These are phyloP conservation scores for Drosophila suboccidentalis DNA, from an alignment of 2,888 invertebrate genomes.

Conservation along the genomic window DNA sequence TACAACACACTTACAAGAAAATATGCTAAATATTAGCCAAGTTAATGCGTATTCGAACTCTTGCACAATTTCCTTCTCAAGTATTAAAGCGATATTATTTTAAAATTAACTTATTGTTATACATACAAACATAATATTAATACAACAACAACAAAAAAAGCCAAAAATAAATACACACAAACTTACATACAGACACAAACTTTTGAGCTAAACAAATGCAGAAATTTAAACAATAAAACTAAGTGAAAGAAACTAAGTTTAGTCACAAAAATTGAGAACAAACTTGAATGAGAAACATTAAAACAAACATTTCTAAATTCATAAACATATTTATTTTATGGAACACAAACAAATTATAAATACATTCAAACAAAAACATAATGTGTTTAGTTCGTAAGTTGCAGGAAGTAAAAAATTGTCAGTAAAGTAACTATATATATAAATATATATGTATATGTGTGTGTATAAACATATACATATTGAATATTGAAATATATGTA, in stretches of 20 bases:
- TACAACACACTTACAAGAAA: constrained; percentile 27
- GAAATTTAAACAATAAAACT: constrained; percentile 45
- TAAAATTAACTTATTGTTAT: constrained; percentile 73
- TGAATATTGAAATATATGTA: constrained; percentile 23
- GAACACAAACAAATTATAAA: constrained; percentile 51
- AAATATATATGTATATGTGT: constrained; percentile 23
- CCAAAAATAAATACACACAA: constrained; percentile 41
- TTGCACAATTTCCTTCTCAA: constrained; percentile 80
- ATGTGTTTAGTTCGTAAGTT: constrained; percentile 55
- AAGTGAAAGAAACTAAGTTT: constrained; percentile 46
- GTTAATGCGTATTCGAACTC: constrained; percentile 61
- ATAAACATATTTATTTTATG: constrained; percentile 41
- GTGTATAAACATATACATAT: constrained; percentile 15
- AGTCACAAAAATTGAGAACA: constrained; percentile 34
- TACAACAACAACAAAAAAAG: constrained; percentile 40
- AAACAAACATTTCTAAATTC: constrained; percentile 46
- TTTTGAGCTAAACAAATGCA: constrained; percentile 46
- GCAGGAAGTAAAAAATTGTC: constrained; percentile 42
- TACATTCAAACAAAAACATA: constrained; percentile 35
- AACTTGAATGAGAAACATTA: constrained; percentile 18
- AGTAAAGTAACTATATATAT: constrained; percentile 34
- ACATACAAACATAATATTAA: constrained; percentile 66
- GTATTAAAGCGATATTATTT: constrained; percentile 81
- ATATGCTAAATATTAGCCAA: constrained; percentile 41
- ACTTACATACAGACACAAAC: constrained; percentile 28